Evolutionary conservation across 1,140 invertebrate genomes (phyloP).

Genomic region (Asobara japonica): DNA sequence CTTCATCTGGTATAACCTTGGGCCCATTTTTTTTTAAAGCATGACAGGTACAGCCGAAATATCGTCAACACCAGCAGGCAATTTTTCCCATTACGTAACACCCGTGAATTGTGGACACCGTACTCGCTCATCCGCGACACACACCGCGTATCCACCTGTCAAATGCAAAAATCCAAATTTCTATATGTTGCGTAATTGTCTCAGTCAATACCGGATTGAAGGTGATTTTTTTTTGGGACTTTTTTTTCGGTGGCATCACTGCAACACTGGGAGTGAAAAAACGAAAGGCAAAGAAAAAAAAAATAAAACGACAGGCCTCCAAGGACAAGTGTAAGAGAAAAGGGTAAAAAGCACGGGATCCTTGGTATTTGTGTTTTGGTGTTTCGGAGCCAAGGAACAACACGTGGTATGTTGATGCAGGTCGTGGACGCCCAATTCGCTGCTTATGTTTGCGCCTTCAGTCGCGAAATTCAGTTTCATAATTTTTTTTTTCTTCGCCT

Average conservation of each 20-base stretch:
- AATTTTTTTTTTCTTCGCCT: not conserved
- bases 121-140: not conserved
- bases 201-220: not conserved
- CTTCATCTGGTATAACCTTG: slow-evolving; percentile 56
- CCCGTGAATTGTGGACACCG: slow-evolving; percentile 7
- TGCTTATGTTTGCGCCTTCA: not conserved
- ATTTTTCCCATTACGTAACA: not conserved
- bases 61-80: not conserved
- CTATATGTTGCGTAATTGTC: not conserved
- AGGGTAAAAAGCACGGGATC: slow-evolving; percentile 24
- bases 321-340: slow-evolving; percentile 35
- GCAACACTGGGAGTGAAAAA: not conserved
- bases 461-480: not conserved
- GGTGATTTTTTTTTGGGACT: not conserved
- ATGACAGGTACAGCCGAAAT: not conserved
- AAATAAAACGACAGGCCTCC: not conserved
- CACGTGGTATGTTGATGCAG: slow-evolving; percentile 52
- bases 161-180: not conserved
- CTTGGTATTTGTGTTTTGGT: slow-evolving; percentile 45
- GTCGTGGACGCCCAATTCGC: slow-evolving; percentile 39
- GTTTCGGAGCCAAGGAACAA: slow-evolving; percentile 58
- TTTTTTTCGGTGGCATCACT: not conserved
- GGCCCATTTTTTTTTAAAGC: slow-evolving; percentile 44
- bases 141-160: slow-evolving; percentile 12
- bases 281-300: slow-evolving; percentile 11